Percentiles rank a stretch among this genome's conserved stretches.
Evolutionary conservation across 2,888 invertebrate genomes (phyloP).

Genomic region (Isotomurus palustris): DNA sequence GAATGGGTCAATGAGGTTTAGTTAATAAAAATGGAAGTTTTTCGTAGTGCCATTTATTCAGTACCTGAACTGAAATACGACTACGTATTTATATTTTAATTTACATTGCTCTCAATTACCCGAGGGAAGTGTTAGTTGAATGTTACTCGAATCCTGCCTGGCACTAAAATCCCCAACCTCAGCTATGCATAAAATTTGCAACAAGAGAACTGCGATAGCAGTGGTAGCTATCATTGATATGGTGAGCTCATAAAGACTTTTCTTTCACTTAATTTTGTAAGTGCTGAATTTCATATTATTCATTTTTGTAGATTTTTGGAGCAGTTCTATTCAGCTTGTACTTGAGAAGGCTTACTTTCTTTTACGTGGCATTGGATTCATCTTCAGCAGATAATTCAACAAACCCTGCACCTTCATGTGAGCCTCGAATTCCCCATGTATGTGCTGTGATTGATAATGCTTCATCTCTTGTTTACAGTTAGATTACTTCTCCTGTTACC

Average conservation of each 20-base stretch:
- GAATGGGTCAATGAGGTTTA: too few relatives aligned
- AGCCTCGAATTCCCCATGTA: neutral
- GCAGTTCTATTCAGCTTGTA: slow-evolving; percentile 16
- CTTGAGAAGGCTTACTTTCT: slow-evolving; percentile 12
- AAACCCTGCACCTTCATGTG: slow-evolving; percentile 12
- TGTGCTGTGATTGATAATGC: neutral
- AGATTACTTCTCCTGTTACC: slow-evolving; percentile 20
- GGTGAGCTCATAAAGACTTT: slow-evolving; percentile 1
- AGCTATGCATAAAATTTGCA: too few relatives aligned
- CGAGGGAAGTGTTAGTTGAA: too few relatives aligned
- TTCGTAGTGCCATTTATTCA: too few relatives aligned
- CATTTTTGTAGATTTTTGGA: slow-evolving; percentile 15
- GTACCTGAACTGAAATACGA: too few relatives aligned
- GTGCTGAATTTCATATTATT: neutral
- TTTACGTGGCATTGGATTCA: slow-evolving; percentile 1
- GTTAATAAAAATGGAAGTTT: too few relatives aligned
- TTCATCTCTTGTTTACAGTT: slow-evolving; percentile 1
- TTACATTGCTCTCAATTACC: too few relatives aligned
- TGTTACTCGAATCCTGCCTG: too few relatives aligned
- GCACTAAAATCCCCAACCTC: too few relatives aligned
- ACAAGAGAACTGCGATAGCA: slow-evolving; percentile 4
- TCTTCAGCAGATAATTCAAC: too few relatives aligned
- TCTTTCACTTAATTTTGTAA: neutral
- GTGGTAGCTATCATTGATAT: slow-evolving; percentile 22
- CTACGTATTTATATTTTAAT: too few relatives aligned